Evolutionary conservation across 2,113 vertebrate genomes (phyloP), one percentile per base, ranked within the genome.

Genomic region (Deroptyus accipitrinus): DNA sequence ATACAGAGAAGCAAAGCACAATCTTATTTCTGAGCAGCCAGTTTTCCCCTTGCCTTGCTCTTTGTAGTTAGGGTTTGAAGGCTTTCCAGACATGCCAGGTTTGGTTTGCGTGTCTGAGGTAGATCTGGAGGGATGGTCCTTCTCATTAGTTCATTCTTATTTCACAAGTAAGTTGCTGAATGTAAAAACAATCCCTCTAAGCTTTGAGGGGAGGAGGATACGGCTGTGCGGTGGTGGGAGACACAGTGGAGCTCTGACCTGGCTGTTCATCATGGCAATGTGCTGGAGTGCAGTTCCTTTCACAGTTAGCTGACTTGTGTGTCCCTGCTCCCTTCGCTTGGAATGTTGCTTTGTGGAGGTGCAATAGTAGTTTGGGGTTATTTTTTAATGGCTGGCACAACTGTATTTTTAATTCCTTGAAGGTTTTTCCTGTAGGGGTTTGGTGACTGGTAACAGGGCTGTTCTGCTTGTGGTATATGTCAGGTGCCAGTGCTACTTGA

Each of bases 171-270:
- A 59, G 39, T 72, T 37, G 6, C 25, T 12, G 44, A 69, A 11
- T 1, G 4, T 49, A 16, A 67, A 92, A 89, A 61, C n/a, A 61
- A 72, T 17, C 37, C 46, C 66, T 33, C 31, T 11, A 11, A 37
- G 52, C 19, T 61, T 48, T 39, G 0, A 2, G 24, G 35, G 35
- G 31, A 17, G 77, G 44, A 51, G 68, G 30, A 9, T 15, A 0
- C 1, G 1, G 20, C 10, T 1, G 20, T 17, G 2, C 12, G 1
- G 49, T 12, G 35, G 7, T 28, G 52, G 62, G 72, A 19, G 41
- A 15, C 0, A 10, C 0, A 1, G 62, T 10, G 44, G 52, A 70
- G 31, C 77, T 85, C 68, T 37, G 23, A 46, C 35, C 69, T 1
- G 7, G 57, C 39, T 5, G 37, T 9, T 37, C 46, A 3, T 31